Base-by-base conservation (phyloP, 2,113 vertebrate genomes). In the Bos javanicus region DNA sequence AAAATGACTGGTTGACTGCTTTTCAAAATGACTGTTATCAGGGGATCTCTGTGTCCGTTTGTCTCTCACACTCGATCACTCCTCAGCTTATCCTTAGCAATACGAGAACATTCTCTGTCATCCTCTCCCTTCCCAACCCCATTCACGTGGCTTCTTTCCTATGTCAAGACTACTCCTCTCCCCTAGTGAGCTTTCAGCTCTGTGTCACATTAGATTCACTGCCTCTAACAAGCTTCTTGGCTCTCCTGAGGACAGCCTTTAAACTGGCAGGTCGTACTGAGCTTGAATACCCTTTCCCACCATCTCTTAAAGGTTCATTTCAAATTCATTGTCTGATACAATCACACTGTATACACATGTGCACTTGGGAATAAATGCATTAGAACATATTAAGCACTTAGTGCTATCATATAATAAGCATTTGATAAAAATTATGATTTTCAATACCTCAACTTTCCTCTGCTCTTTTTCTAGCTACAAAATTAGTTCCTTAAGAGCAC, bases 131-230 rank as follows among this genome's bases (percentile, higher is more conserved):
- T 33, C 54, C 54, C 12, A 6, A 15, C 12, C 43, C 23, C 7
- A 15, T 12, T 14, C 7, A 5, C 28, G 25, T 0, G 12, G 62
- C 33, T 16, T 67, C 39, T 21, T 81, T 48, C 86, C 60, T 30
- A 5, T 3, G 8, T 46, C 28, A 17, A 6, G 46, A 52, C 54
- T 0, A 16, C 30, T 64, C 57, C 17, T 62, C 30, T 30, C 6
- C 17, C 56, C 48, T 8, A 10, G 43, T 14, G 33, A 46, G 60
- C n/a, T 2, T 19, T 23, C n/a, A 43, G 92, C 57, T 26, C 48
- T 5, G 9, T 16, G 15, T 25, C 54, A 7, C 8, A 2, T 12
- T 30, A 3, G 17, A 54, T 12, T 17, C 25, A 2, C 26, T 52
- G 67, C 87, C 46, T 12, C 28, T 4, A 39, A 10, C 33, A 16